These are phyloP conservation scores for Diplolepis rosae DNA, from an alignment of 2,888 invertebrate genomes.

Conservation along the genomic window DNA sequence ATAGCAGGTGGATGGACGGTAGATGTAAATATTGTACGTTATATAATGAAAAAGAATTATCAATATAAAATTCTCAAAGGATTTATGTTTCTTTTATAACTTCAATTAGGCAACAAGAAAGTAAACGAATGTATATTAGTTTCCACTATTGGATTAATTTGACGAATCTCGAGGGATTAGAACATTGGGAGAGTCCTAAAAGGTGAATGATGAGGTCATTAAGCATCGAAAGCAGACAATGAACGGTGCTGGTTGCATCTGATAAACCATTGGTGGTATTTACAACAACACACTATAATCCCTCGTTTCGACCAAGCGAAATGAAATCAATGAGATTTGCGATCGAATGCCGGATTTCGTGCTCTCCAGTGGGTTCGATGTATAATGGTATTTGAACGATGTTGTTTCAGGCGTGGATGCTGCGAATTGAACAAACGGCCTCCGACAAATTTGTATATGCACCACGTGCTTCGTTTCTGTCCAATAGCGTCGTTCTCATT, in stretches of 20 bases:
- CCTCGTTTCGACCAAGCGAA: slow-evolving; percentile 42
- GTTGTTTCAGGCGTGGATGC: slow-evolving; percentile 48
- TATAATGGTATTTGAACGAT: slow-evolving; percentile 53
- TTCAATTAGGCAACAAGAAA: too few relatives aligned
- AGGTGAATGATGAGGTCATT: slow-evolving; percentile 29
- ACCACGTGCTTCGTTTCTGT: slow-evolving; percentile 3
- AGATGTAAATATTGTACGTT: too few relatives aligned
- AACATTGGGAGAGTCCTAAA: slow-evolving; percentile 11
- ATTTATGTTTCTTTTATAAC: too few relatives aligned
- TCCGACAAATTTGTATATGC: slow-evolving; percentile 37
- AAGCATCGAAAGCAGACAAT: slow-evolving; percentile 22
- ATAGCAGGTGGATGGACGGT: too few relatives aligned
- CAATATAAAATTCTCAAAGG: too few relatives aligned
- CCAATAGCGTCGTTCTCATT: slow-evolving; percentile 14
- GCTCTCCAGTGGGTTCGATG: slow-evolving; percentile 46
- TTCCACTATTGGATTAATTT: not conserved
- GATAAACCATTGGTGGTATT: slow-evolving; percentile 49
- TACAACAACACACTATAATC: slow-evolving; percentile 42
- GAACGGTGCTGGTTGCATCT: slow-evolving; percentile 36
- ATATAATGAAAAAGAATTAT: too few relatives aligned
- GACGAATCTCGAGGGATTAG: slow-evolving; percentile 2
- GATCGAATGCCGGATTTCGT: slow-evolving; percentile 46
- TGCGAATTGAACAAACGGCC: slow-evolving; percentile 37
- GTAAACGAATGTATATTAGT: too few relatives aligned
- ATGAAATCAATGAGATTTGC: slow-evolving; percentile 55